Evolutionary conservation across 2,888 invertebrate genomes (phyloP).

Genomic region (Diplazon laetatorius): DNA sequence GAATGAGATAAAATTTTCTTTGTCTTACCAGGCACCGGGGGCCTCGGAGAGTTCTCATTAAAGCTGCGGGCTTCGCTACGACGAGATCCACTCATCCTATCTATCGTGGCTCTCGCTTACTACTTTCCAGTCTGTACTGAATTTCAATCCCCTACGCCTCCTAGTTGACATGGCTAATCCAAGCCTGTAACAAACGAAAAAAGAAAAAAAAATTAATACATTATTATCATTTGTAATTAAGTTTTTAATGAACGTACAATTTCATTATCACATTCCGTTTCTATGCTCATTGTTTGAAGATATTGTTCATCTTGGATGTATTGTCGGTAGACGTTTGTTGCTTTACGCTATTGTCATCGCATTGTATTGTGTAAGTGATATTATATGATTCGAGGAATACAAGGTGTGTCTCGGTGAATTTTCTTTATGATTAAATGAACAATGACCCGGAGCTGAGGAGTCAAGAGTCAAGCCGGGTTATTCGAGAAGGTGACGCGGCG

Average conservation of each 20-base stretch:
- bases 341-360: not conserved
- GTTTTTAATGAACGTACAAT: not conserved
- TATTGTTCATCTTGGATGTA: not conserved
- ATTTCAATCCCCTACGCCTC: constrained; percentile 80
- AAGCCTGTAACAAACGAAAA: constrained; percentile 76
- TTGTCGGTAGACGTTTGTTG: not conserved
- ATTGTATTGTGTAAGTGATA: constrained; percentile 2
- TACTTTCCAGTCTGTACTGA: constrained; percentile 80
- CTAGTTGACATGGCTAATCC: constrained; percentile 82
- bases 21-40: constrained; percentile 92
- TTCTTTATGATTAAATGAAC: constrained; percentile 42
- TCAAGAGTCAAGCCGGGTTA: constrained; percentile 6
- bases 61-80: constrained; percentile 81
- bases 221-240: not conserved
- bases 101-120: constrained; percentile 80
- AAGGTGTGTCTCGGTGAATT: not conserved
- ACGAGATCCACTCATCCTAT: constrained; percentile 82
- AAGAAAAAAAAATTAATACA: constrained; percentile 45
- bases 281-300: not conserved
- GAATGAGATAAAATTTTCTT: no score
- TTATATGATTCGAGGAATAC: not conserved
- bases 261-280: not conserved
- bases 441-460: constrained; percentile 11
- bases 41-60: constrained; percentile 90
- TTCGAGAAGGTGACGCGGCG: constrained; percentile 5